Evolutionary conservation across 1,140 invertebrate genomes (phyloP).

Genomic region (Pseudomyrmex cubaensis): DNA sequence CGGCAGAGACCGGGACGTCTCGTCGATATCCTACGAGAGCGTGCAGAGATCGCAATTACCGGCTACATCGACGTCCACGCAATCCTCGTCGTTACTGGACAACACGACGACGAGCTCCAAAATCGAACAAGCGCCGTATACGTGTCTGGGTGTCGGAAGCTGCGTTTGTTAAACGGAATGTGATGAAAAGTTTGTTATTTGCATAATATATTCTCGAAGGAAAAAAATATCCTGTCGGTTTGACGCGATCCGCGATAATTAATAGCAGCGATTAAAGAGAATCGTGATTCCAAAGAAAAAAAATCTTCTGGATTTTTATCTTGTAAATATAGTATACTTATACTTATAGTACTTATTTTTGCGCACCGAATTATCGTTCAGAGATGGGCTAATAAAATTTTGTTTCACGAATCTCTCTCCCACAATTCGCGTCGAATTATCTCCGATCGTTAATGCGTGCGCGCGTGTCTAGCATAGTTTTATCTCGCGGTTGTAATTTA

Average conservation of each 20-base stretch:
- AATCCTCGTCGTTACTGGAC: conserved; percentile 74
- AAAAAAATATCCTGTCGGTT: background rate
- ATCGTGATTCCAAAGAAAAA: too few species aligned
- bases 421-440: conserved; percentile 7
- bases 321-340: conserved; percentile 23
- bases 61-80: conserved; percentile 60
- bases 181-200: conserved; percentile 35
- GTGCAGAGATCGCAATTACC: conserved; percentile 77
- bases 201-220: conserved; percentile 32
- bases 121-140: conserved; percentile 80
- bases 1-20: conserved; percentile 68
- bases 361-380: conserved; percentile 1
- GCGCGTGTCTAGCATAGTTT: conserved; percentile 49
- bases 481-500: conserved; percentile 67
- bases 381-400: conserved; percentile 29
- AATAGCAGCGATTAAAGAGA: too few species aligned
- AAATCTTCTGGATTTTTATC: conserved; percentile 16
- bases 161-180: conserved; percentile 79
- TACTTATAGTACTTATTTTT: conserved; percentile 44
- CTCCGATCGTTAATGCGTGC: conserved; percentile 33
- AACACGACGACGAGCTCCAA: conserved; percentile 75
- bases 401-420: background rate
- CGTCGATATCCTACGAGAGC: conserved; percentile 67
- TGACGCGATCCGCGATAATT: background rate
- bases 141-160: conserved; percentile 81